Evolutionary conservation across 64 coral and sea anemone species (phyloP), one percentile per base, ranked within the genome.

Genomic region (Stichodactyla helianthus): DNA sequence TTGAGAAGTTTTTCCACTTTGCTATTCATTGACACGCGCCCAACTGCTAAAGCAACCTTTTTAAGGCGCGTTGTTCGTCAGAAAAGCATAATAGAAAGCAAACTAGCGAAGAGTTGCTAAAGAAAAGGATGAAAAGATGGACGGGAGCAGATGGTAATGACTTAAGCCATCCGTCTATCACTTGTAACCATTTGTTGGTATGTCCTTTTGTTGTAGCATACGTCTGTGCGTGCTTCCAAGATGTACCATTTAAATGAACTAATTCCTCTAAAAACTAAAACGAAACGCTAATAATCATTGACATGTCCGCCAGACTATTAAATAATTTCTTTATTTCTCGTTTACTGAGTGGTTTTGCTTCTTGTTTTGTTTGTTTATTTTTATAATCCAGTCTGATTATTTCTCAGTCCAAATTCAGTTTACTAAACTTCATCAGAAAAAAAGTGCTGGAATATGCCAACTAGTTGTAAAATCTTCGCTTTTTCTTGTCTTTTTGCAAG

Each of bases 141-240:
- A 44, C 35, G 35, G 35, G 22, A 31, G 68, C 68, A 74, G 68
- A 74, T 74, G 68, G 68, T 31, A 74, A 74, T 74, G n/a, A 26
- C 7, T 74, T 74, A 31, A 74, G 22, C 26, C 68, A n/a, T 18
- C 62, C 20, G 62, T 8, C 9, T 65, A 74, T 74, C 27, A 44
- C 68, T 74, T 74, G 68, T 74, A 12, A 11, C 68, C 68, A 74
- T 74, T 74, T 74, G 68, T 31, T 27, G 9, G 68, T 27, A 27
- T 74, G 68, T 74, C 27, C 68, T 35, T 74, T 74, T 74, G 68
- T 74, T 74, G 68, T 74, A 27, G 68, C 25, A 74, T 31, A 74
- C 22, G 68, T 14, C 8, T n/a, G 68, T 23, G 68, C 68, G n/a
- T 65, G 7, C 68, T 31, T n/a, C 25, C 25, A 31, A 31, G 23